These are phyloP conservation scores for Bibio marci DNA, from an alignment of 2,888 invertebrate genomes.

Conservation along the genomic window DNA sequence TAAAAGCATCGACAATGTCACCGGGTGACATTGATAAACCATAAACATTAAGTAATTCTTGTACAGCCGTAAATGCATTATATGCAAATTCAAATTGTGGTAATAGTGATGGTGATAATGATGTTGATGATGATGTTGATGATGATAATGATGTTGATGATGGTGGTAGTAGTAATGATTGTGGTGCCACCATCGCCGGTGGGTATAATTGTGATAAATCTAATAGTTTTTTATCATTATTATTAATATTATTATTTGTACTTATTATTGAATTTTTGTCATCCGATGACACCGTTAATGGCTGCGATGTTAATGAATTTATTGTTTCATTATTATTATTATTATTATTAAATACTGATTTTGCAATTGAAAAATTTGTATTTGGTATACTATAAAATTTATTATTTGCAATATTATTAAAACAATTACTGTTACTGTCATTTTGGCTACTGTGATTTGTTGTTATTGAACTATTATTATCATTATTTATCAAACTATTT, in stretches of 20 bases:
- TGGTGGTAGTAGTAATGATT: neutral
- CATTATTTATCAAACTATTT: no score
- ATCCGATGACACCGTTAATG: neutral
- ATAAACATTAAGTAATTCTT: constrained; percentile 13
- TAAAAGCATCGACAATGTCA: constrained; percentile 13
- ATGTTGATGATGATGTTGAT: neutral
- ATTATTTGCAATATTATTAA: neutral
- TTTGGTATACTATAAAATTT: constrained; percentile 5
- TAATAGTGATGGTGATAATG: neutral
- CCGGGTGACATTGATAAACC: constrained; percentile 13
- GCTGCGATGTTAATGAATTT: no score
- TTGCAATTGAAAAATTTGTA: constrained; percentile 7
- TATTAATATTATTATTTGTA: neutral
- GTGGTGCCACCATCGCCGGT: no score
- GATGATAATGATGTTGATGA: neutral
- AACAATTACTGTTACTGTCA: neutral
- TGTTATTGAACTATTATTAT: no score
- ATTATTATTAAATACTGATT: neutral
- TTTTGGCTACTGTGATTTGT: neutral
- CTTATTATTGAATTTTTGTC: no score
- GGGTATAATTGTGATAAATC: no score
- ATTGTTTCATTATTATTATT: no score
- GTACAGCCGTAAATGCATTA: constrained; percentile 12
- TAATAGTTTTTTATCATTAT: no score
- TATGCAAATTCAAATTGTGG: constrained; percentile 10